Percentiles rank a stretch among this genome's conserved stretches.
Evolutionary conservation across 2,888 invertebrate genomes (phyloP).

Genomic region (Siphlonurus alternatus): DNA sequence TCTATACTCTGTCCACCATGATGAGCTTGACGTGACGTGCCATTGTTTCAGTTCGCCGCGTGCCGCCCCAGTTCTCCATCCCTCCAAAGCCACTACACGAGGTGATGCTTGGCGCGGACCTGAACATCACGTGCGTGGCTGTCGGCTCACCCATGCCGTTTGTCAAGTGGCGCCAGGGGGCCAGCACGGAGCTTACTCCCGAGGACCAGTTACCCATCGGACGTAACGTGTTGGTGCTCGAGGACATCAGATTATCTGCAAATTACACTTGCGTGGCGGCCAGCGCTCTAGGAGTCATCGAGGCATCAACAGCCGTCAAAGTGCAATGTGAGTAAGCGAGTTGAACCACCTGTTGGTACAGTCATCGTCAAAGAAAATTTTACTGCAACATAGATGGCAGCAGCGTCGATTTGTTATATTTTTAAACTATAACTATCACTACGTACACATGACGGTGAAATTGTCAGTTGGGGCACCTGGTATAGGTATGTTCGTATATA

Average conservation of each 20-base stretch:
- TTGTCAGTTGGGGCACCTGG: no score
- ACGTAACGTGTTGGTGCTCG: slow-evolving; percentile 70
- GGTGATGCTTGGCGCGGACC: slow-evolving; percentile 78
- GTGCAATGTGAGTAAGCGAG: slow-evolving; percentile 69
- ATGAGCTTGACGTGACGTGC: no score
- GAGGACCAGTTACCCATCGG: slow-evolving; percentile 75
- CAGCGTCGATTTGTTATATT: no score
- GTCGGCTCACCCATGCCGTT: slow-evolving; percentile 97
- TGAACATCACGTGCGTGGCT: slow-evolving; percentile 92
- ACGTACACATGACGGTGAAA: no score
- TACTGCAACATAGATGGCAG: background rate
- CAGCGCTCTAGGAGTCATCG: slow-evolving; percentile 84
- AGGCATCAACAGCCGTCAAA: slow-evolving; percentile 72
- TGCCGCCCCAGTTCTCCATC: slow-evolving; percentile 89
- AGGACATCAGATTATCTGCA: slow-evolving; percentile 76
- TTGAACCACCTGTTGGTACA: background rate
- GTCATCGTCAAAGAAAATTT: background rate
- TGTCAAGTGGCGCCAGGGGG: slow-evolving; percentile 82
- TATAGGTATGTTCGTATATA: no score
- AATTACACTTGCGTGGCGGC: slow-evolving; percentile 96
- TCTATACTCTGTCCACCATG: no score
- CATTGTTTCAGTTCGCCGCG: slow-evolving; percentile 74
- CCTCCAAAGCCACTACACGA: slow-evolving; percentile 72
- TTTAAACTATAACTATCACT: no score
- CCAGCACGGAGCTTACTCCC: slow-evolving; percentile 60